phyloP scores from a whole-genome alignment of 2,888 invertebrate species.

The Petrophora chlorosata region DNA sequence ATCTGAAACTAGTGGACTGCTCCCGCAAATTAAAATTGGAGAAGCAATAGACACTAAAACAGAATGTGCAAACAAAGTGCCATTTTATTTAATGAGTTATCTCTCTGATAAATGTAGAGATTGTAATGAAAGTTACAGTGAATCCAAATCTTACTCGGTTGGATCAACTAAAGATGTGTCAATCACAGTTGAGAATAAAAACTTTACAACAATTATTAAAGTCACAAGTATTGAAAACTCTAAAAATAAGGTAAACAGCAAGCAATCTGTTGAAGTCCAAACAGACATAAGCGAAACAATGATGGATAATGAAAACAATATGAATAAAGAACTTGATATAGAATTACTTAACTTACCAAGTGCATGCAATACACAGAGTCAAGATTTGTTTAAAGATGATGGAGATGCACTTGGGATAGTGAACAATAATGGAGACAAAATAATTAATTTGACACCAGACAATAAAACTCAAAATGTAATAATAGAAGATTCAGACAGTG shows the following conservation, averaged over 20 bases:
- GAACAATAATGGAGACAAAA: neutral
- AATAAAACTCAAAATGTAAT: conserved; percentile 39
- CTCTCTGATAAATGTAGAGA: conserved; percentile 50
- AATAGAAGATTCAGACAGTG: conserved; percentile 68
- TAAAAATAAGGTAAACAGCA: conserved; percentile 28
- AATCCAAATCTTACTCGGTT: neutral
- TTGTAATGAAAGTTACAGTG: conserved; percentile 34
- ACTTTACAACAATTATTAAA: conserved; percentile 52
- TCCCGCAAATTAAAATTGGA: neutral
- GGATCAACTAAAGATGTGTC: conserved; percentile 45
- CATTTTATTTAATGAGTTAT: conserved; percentile 60
- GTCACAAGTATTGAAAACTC: conserved; percentile 43
- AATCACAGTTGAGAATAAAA: conserved; percentile 55
- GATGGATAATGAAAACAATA: conserved; percentile 2
- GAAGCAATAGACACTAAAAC: neutral
- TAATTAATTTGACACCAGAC: neutral
- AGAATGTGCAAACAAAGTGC: conserved; percentile 43
- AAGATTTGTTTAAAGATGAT: conserved; percentile 44
- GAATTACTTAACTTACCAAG: conserved; percentile 1
- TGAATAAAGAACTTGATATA: conserved; percentile 15
- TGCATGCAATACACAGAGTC: conserved; percentile 22
- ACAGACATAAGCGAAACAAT: conserved; percentile 43
- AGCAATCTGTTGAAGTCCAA: conserved; percentile 51
- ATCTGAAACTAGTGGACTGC: neutral
- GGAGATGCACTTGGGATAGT: neutral